Evolutionary conservation across 2,113 vertebrate genomes (phyloP).

Genomic region (Cyanoramphus novaezelandiae): DNA sequence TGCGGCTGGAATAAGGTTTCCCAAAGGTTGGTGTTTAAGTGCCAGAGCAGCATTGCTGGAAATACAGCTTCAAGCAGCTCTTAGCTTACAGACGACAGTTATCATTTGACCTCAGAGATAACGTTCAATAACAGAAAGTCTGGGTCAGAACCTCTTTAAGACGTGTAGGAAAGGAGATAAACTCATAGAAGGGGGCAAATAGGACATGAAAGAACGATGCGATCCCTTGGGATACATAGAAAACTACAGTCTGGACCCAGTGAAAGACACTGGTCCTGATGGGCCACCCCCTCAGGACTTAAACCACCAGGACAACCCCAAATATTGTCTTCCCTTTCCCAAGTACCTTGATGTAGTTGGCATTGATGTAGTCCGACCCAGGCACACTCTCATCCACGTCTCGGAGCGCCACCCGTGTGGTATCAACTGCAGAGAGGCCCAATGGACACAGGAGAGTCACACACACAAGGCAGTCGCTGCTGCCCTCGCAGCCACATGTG

Average conservation of each 20-base stretch:
- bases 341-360: conserved; percentile 86
- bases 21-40: neutral
- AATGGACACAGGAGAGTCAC: neutral
- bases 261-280: neutral
- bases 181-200: neutral
- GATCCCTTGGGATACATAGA: neutral
- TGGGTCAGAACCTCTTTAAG: neutral
- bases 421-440: conserved; percentile 75
- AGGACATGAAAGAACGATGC: neutral
- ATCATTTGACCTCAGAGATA: neutral
- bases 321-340: accelerated
- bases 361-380: conserved; percentile 86
- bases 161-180: neutral
- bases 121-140: neutral
- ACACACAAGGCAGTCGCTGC: neutral
- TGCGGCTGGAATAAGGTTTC: neutral
- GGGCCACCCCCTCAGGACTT: neutral
- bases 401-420: conserved; percentile 79
- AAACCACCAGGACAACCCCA: neutral
- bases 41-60: neutral
- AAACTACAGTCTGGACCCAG: neutral
- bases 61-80: neutral
- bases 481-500: neutral
- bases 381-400: conserved; percentile 74
- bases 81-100: neutral